Base-by-base conservation (phyloP, 2,888 invertebrate species). In the Acleris cristana region DNA sequence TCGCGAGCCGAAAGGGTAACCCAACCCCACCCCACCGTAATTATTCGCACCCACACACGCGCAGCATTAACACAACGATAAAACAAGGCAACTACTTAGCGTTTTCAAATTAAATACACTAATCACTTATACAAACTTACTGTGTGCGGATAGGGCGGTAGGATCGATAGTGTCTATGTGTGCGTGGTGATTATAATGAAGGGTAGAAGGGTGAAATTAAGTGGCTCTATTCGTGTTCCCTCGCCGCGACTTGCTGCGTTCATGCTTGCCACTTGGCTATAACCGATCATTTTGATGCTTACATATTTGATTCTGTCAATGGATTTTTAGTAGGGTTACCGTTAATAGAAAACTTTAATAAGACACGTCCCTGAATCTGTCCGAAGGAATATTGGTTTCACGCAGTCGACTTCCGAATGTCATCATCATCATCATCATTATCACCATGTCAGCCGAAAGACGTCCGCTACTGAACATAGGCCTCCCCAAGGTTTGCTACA, bases 91-190 rank as follows among this genome's bases (percentile, higher is more conserved):
- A 92, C 92, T 92, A 90, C 92, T 92, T 92, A 92, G 89, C 92
- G 90, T 92, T 92, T 92, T 92, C 92, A 90, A 92, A 92, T 92
- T 91, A 92, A 92, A 91, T 90, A 92, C 92, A 92, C 92, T 92
- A 92, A 92, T 92, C 91, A 92, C 90, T 89, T 88, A 88, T 90
- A 89, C 89, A 89, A 88, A 88, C 88, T 86, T 81, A 79, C 69
- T 70, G 86, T 84, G 81, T 87, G 84, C 80, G 81, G 79, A 90
- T 80, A 86, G 79, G 76, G 71, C 69, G 74, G 68, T 64, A 66
- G 80, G 91, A 89, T 91, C 92, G 90, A 91, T 91, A 91, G 72
- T 87, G 81, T 82, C 79, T 82, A 70, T 89, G 89, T 92, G 89
- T 87, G 90, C 74, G 90, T 84, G 81, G 83, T 89, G 87, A 90